These are phyloP conservation scores for Zapornia atra DNA, from an alignment of 2,113 vertebrate species.

Conservation along the genomic window DNA sequence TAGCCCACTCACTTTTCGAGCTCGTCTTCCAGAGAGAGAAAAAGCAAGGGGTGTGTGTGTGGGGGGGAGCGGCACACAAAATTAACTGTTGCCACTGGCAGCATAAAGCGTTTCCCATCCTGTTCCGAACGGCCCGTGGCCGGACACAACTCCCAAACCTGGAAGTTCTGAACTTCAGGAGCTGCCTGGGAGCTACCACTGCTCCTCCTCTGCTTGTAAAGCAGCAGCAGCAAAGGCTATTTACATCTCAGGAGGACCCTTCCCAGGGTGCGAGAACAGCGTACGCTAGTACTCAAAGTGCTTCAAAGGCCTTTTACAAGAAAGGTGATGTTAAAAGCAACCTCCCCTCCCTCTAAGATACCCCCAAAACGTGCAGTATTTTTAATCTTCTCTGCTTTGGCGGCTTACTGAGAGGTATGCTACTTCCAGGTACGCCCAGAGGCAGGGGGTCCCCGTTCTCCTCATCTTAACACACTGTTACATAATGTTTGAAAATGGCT, in stretches of 20 bases:
- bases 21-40: neutral
- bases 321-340: neutral
- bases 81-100: neutral
- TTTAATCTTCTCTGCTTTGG: neutral
- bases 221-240: neutral
- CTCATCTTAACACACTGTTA: neutral
- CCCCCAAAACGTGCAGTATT: neutral
- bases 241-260: neutral
- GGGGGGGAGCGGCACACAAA: fast-evolving
- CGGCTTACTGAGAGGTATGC: neutral
- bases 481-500: neutral
- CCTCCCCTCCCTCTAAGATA: neutral
- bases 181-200: neutral
- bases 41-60: neutral
- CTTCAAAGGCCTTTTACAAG: neutral
- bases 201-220: neutral
- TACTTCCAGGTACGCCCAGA: neutral
- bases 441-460: neutral
- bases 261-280: neutral
- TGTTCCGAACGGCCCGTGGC: neutral
- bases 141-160: neutral
- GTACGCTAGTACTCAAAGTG: neutral
- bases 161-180: neutral
- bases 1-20: neutral
- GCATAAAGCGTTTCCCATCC: neutral